phyloP scores from a whole-genome alignment of 2,113 vertebrate genomes.

The Chloroceryle aenea region DNA sequence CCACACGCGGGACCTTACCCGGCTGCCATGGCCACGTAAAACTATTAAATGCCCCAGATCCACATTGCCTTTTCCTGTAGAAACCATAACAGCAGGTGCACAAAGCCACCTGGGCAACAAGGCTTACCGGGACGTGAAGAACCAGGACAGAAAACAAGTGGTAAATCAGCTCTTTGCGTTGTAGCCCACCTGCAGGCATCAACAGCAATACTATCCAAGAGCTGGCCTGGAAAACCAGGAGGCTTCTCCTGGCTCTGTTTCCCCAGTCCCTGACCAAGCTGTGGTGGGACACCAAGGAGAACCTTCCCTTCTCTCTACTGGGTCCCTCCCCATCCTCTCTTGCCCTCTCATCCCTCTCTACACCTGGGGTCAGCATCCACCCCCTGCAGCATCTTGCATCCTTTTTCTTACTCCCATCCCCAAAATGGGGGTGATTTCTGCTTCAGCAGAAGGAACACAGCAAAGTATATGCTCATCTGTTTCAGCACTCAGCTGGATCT shows the following conservation, averaged over 20 bases:
- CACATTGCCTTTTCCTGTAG: fast-evolving
- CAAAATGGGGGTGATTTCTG: not conserved
- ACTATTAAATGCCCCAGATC: not conserved
- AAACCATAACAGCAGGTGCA: not conserved
- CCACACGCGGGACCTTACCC: fast-evolving
- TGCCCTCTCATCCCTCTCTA: too few species aligned
- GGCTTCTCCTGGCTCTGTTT: not conserved
- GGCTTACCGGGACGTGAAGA: not conserved
- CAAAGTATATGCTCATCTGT: not conserved
- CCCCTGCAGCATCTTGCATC: fast-evolving
- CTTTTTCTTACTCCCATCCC: not conserved
- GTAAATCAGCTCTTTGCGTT: not conserved
- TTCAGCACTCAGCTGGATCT: not conserved
- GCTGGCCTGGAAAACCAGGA: not conserved
- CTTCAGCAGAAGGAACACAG: not conserved
- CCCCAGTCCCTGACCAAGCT: not conserved
- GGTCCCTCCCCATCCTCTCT: not conserved
- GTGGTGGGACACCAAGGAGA: not conserved
- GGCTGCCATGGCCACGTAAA: fast-evolving
- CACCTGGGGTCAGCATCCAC: not conserved
- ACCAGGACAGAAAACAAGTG: not conserved
- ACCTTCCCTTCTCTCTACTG: not conserved
- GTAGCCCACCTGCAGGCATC: not conserved
- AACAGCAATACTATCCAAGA: not conserved
- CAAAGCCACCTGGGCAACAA: not conserved